Conservation (phyloP, 2,797 vertebrate species). For the Clarias platycephalus region DNA sequence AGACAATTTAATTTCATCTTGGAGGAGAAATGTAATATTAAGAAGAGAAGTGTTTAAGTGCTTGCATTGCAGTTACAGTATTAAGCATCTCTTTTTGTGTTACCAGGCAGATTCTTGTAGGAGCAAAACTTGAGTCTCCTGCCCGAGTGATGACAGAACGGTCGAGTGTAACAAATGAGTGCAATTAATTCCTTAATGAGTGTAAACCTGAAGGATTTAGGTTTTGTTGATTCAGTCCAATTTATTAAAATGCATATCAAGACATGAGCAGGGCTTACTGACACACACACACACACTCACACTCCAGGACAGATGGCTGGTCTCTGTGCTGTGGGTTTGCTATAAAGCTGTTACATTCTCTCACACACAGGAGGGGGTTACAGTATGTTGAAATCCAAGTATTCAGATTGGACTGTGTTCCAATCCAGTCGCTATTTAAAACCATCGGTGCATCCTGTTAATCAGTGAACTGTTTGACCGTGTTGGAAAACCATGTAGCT, state of each 20-base stretch:
- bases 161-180: no score
- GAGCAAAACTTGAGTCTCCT: background rate
- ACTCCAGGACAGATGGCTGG: constrained; percentile 18
- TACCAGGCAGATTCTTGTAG: background rate
- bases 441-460: background rate
- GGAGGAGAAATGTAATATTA: no score
- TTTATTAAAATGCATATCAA: no score
- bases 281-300: constrained; percentile 19
- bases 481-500: background rate
- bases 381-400: background rate
- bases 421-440: background rate
- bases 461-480: background rate
- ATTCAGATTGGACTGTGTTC: background rate
- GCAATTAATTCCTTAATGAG: no score
- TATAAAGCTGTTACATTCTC: constrained; percentile 13
- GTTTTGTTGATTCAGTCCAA: no score
- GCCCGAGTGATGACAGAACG: no score
- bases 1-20: no score
- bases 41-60: background rate
- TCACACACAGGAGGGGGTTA: constrained; percentile 2
- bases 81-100: background rate
- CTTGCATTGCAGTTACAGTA: background rate
- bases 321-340: constrained; percentile 18
- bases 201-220: no score
- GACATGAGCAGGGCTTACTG: background rate